Evolutionary conservation across 2,797 vertebrate genomes (phyloP).

Genomic region (Pangasius sanitwongsei): DNA sequence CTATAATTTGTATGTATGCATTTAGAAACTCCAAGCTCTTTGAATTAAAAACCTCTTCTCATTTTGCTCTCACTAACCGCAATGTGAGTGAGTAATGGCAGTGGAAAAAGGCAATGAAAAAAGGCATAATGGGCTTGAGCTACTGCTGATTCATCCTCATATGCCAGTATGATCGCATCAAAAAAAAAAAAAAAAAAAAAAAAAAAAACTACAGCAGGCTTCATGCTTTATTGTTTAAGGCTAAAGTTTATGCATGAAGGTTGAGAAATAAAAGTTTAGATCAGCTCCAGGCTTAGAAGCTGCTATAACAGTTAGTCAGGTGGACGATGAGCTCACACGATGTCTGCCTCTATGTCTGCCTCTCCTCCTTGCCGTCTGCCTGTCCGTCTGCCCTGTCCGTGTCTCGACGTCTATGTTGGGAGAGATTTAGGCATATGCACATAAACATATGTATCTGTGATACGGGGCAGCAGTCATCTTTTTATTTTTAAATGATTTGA

Average conservation of each 20-base stretch:
- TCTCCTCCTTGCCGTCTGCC: constrained; percentile 47
- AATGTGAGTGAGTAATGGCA: constrained; percentile 41
- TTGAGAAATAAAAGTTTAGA: constrained; percentile 45
- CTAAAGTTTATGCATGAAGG: background rate
- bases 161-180: constrained; percentile 16
- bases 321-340: constrained; percentile 71
- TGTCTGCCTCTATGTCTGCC: constrained; percentile 61
- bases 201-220: background rate
- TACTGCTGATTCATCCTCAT: constrained; percentile 42
- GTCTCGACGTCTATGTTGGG: constrained; percentile 57
- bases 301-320: constrained; percentile 73
- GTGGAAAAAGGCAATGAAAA: constrained; percentile 41
- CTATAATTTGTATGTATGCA: constrained; percentile 29
- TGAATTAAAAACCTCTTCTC: constrained; percentile 34
- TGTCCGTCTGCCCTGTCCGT: constrained; percentile 42
- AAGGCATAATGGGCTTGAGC: constrained; percentile 31
- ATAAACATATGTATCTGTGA: constrained; percentile 68
- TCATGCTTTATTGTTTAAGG: constrained; percentile 4
- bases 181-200: background rate
- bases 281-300: constrained; percentile 52
- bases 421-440: constrained; percentile 62
- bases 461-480: constrained; percentile 63
- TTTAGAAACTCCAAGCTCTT: constrained; percentile 21
- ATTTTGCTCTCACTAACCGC: constrained; percentile 39
- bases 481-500: constrained; percentile 77